Percentiles rank a stretch among this genome's conserved stretches.
Conservation (phyloP, 2,113 vertebrate species). For the Forbesichthys papilliferus region DNA sequence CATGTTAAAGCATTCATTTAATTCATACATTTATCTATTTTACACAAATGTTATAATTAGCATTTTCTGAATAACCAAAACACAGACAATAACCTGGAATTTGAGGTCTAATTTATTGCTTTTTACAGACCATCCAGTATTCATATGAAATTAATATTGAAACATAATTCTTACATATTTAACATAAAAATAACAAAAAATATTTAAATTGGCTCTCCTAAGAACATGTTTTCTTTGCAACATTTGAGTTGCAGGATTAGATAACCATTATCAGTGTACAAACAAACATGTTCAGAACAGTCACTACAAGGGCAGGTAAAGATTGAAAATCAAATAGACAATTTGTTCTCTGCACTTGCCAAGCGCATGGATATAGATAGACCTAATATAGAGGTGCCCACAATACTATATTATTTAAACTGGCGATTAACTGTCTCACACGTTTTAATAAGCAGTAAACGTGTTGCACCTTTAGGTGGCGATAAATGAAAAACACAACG, state of each 20-base stretch:
- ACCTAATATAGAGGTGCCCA: neutral
- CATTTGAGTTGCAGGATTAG: neutral
- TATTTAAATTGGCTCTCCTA: neutral
- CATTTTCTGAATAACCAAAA: neutral
- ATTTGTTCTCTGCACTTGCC: slow-evolving; percentile 21
- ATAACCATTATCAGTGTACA: slow-evolving; percentile 39
- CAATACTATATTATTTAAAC: neutral
- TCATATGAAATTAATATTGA: neutral
- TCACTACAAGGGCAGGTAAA: neutral
- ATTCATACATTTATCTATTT: neutral
- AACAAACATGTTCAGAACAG: slow-evolving; percentile 39
- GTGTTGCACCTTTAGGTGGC: slow-evolving; percentile 24
- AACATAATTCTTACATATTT: neutral
- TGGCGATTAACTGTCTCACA: no score
- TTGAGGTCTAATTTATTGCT: no score
- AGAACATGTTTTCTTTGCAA: neutral
- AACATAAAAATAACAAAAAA: neutral
- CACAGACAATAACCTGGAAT: no score
- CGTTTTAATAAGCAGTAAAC: neutral
- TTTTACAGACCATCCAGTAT: neutral
- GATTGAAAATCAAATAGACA: slow-evolving; percentile 32
- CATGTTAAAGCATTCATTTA: neutral
- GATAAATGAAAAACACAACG: neutral
- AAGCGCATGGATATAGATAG: neutral
- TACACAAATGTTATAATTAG: neutral